Evolutionary conservation across 2,113 vertebrate species (phyloP).

Genomic region (Colistium nudipinnis): DNA sequence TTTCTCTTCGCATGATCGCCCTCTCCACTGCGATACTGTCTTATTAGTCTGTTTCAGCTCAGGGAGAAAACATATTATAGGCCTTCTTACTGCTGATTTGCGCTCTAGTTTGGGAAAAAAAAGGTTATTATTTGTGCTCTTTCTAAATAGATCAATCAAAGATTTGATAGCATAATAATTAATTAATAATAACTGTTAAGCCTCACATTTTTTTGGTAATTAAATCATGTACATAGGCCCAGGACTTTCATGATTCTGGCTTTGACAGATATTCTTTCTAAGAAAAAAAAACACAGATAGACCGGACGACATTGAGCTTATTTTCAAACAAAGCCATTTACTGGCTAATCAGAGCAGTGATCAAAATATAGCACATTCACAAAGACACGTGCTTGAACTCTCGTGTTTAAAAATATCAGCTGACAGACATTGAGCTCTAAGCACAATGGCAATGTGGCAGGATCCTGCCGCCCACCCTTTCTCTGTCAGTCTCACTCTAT

Average conservation of each 20-base stretch:
- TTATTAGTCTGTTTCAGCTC: not conserved
- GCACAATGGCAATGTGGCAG: constrained; percentile 57
- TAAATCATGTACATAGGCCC: no score
- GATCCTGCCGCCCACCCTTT: constrained; percentile 52
- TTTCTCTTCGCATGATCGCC: constrained; percentile 18
- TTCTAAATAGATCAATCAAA: not conserved
- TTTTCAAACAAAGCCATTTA: not conserved
- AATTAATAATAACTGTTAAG: no score
- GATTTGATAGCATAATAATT: not conserved
- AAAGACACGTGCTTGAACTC: constrained; percentile 4
- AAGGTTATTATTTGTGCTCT: not conserved
- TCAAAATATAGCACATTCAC: constrained; percentile 2
- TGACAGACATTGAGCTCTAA: constrained; percentile 65
- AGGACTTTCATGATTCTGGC: not conserved
- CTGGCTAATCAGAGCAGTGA: constrained; percentile 10
- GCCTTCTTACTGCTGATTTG: constrained; percentile 2
- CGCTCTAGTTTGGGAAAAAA: no score
- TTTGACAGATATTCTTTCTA: not conserved
- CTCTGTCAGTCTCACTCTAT: constrained; percentile 8
- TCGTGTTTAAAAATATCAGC: constrained; percentile 67
- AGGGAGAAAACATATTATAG: not conserved
- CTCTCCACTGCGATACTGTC: not conserved
- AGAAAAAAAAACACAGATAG: not conserved
- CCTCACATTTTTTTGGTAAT: no score
- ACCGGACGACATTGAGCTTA: not conserved